Percentiles rank a stretch among this genome's conserved stretches.
phyloP scores from a whole-genome alignment of 2,113 vertebrate species.

The Oceanodroma tethys region DNA sequence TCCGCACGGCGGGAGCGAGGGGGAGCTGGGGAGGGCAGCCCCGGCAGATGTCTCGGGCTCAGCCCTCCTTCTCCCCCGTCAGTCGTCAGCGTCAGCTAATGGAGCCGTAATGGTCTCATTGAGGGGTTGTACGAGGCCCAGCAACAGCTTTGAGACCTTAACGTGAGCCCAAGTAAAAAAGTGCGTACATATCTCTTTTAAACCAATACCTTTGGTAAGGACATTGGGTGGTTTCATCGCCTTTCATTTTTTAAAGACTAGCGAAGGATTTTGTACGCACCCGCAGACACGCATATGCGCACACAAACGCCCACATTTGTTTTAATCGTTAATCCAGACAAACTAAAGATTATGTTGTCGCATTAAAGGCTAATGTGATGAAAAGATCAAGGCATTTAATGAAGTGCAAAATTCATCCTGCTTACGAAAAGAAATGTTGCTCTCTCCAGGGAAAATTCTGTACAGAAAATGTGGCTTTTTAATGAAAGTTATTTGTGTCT shows the following conservation, averaged over 20 bases:
- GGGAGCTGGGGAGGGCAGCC: background rate
- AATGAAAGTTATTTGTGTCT: conserved; percentile 58
- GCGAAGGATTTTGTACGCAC: background rate
- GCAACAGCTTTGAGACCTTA: background rate
- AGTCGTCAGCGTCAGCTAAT: background rate
- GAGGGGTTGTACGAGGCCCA: no score
- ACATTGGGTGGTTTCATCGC: background rate
- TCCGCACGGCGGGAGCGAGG: rapidly evolving
- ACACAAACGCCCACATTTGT: background rate
- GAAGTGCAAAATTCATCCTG: conserved; percentile 58
- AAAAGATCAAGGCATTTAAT: conserved; percentile 64
- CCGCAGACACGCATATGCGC: background rate
- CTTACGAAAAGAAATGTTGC: background rate
- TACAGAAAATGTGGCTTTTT: conserved; percentile 53
- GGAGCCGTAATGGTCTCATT: rapidly evolving
- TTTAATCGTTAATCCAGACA: conserved; percentile 40
- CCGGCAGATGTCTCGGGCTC: background rate
- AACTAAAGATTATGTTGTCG: conserved; percentile 22
- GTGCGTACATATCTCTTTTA: background rate
- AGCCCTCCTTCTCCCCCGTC: background rate
- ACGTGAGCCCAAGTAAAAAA: background rate
- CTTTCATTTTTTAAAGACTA: background rate
- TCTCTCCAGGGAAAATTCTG: conserved; percentile 38
- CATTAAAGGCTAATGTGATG: conserved; percentile 32
- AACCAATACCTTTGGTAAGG: background rate